Base-by-base conservation (phyloP, 2,797 vertebrate species). In the Eulemur rubriventer region DNA sequence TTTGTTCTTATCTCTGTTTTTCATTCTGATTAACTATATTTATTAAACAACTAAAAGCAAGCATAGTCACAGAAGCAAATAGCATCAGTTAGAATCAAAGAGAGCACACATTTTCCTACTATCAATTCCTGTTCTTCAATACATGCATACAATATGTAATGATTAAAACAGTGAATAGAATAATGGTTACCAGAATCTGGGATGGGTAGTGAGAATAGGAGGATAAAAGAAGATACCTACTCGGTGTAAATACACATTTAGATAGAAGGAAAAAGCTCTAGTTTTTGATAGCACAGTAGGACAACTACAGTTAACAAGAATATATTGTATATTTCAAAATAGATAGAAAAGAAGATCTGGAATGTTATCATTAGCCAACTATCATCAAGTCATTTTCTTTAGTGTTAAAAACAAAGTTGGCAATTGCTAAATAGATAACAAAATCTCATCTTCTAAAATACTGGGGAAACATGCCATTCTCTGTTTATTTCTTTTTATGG, bases 321-420 rank as follows among this genome's bases (percentile, higher is more conserved):
- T 55, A 16, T 55, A 55, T 35, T 17, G 13, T 55, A 24, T 9
- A 79, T 79, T 79, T 79, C 50, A 79, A 55, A 79, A 79, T 55
- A 79, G n/a, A 7, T 78, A 4, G 22, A 79, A 79, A n/a, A 79
- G n/a, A 79, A 55, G 50, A 55, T 55, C 38, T 79, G 7, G 24
- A 79, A 55, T 28, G 76, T 79, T 55, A n/a, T 75, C 26, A 94
- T 78, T 11, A 48, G 13, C 50, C 82, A 50, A 18, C 6, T 82
- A 63, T 78, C 94, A 72, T 12, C 17, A 61, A 88, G 4, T 73
- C 46, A 4, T 84, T 96, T 92, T 83, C 2, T 38, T 96, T 89
- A 33, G 6, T 88, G 93, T 93, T 96, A 89, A 72, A 94, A 97
- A 88, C 33, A 91, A 78, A 95, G 11, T 1, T 75, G 24, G 28